These are phyloP conservation scores for Tipula lateralis DNA, from an alignment of 2,888 invertebrate species.

Conservation along the genomic window DNA sequence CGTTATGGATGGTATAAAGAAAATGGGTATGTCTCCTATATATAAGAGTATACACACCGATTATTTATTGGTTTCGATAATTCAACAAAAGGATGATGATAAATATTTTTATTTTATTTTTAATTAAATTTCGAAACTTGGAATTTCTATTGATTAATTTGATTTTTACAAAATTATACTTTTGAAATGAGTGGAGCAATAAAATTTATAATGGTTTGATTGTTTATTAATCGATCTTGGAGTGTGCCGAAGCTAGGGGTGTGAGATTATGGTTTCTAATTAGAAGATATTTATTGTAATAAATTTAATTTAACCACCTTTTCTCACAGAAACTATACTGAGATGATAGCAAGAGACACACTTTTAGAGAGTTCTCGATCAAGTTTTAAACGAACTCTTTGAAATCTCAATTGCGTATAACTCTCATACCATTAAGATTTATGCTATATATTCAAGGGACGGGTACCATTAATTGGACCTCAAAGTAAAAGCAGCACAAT, in stretches of 20 bases:
- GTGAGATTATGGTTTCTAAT: background rate
- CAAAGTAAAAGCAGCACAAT: too few species aligned
- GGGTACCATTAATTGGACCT: too few species aligned
- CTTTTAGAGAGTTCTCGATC: too few species aligned
- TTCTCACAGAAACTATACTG: too few species aligned
- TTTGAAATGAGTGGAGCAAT: background rate
- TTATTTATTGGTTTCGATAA: background rate
- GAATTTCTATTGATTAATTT: slow-evolving; percentile 1
- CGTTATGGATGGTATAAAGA: background rate
- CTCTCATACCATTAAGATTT: too few species aligned
- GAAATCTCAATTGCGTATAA: too few species aligned
- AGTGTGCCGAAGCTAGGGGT: background rate
- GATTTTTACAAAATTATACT: background rate
- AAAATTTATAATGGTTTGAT: background rate
- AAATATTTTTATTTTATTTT: background rate
- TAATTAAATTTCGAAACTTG: background rate
- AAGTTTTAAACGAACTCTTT: too few species aligned
- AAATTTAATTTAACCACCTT: too few species aligned
- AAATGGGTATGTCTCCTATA: background rate
- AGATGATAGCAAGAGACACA: too few species aligned
- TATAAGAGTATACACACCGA: background rate
- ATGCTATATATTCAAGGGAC: too few species aligned
- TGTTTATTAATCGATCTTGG: background rate
- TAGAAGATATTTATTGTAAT: too few species aligned
- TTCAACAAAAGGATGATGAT: slow-evolving; percentile 11